Evolutionary conservation across 1,140 invertebrate genomes (phyloP).

Genomic region (Micrasema minimum): DNA sequence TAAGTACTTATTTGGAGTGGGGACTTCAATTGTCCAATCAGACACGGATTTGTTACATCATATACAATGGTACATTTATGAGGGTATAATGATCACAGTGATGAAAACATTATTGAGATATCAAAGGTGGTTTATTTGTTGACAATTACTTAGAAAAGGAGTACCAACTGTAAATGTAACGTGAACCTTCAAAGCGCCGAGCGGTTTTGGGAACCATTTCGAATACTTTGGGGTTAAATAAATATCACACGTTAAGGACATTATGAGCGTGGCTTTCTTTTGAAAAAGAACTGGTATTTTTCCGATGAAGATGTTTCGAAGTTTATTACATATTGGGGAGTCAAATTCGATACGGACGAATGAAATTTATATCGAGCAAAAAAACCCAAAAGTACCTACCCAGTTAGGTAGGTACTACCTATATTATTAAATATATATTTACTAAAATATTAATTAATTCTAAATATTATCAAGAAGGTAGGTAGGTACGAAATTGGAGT

Average conservation of each 20-base stretch:
- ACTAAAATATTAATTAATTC: too few species aligned
- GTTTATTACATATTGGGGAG: too few species aligned
- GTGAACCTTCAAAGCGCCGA: neutral
- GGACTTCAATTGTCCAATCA: conserved; percentile 48
- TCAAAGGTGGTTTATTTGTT: conserved; percentile 45
- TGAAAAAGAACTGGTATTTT: neutral
- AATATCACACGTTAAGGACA: neutral
- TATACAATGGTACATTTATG: conserved; percentile 41
- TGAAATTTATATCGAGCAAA: too few species aligned
- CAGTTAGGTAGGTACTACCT: too few species aligned
- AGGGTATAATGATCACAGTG: conserved; percentile 35
- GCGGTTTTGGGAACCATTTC: neutral
- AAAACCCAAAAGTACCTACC: too few species aligned
- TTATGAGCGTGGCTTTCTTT: conserved; percentile 3
- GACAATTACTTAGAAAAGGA: conserved; percentile 31
- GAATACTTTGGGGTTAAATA: conserved; percentile 1
- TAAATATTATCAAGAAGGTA: too few species aligned
- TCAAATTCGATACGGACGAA: too few species aligned
- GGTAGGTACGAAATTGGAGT: too few species aligned
- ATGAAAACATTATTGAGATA: conserved; percentile 50
- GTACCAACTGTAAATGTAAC: neutral
- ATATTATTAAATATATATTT: too few species aligned
- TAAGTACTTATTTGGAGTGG: conserved; percentile 38
- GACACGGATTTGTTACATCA: conserved; percentile 46
- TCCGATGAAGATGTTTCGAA: too few species aligned